Evolutionary conservation across 2,797 vertebrate genomes (phyloP).

Genomic region (Enteromius trimaculatus): DNA sequence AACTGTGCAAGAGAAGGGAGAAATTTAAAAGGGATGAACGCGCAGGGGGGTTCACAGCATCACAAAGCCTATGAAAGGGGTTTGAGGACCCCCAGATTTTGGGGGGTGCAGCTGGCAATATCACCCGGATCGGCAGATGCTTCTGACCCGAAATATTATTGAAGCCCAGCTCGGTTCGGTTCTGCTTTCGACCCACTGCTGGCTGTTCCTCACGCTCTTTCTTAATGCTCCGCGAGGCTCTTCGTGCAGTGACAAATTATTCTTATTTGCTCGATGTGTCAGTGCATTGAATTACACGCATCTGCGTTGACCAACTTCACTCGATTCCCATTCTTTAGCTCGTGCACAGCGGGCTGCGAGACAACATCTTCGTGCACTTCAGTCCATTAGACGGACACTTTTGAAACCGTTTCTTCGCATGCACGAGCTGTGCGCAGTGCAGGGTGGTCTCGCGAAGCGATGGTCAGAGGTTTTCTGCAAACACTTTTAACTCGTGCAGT

Average conservation of each 20-base stretch:
- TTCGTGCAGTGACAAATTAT: conserved; percentile 55
- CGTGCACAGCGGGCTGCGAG: not conserved
- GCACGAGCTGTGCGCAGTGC: conserved; percentile 42
- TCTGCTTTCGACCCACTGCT: conserved; percentile 53
- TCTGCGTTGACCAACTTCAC: conserved; percentile 18
- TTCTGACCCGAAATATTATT: conserved; percentile 66
- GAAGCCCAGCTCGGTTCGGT: conserved; percentile 49
- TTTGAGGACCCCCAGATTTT: conserved; percentile 72
- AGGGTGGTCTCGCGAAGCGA: conserved; percentile 39
- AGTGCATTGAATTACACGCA: conserved; percentile 35
- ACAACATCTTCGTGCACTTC: not conserved
- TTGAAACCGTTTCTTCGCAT: conserved; percentile 5
- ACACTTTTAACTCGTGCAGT: conserved; percentile 64
- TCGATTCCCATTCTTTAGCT: conserved; percentile 14
- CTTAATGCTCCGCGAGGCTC: conserved; percentile 35
- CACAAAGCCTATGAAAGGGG: conserved; percentile 79
- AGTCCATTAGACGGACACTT: conserved; percentile 6
- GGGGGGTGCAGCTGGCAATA: conserved; percentile 67
- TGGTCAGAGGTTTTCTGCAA: conserved; percentile 55
- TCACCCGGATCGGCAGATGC: conserved; percentile 66
- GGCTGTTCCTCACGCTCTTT: conserved; percentile 56
- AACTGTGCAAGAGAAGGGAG: conserved; percentile 72
- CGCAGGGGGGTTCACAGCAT: conserved; percentile 80
- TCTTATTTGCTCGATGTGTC: conserved; percentile 48
- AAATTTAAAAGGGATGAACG: conserved; percentile 76